phyloP scores from a whole-genome alignment of 2,113 vertebrate genomes.

The Dipodomys stephensi region DNA sequence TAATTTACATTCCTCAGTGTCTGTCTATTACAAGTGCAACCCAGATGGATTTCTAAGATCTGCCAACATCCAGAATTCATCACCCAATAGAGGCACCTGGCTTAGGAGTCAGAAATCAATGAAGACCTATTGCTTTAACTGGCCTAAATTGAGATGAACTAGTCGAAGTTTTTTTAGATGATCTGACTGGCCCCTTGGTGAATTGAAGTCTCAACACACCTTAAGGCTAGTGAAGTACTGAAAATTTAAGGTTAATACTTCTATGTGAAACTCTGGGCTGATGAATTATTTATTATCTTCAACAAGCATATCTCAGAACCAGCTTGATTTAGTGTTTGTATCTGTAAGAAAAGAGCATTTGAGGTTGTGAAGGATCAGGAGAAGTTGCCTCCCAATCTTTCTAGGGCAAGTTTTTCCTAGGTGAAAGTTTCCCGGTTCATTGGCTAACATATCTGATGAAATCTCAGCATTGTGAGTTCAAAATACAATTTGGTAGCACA shows the following conservation, averaged over 20 bases:
- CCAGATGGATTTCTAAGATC: constrained; percentile 49
- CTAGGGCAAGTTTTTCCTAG: background rate
- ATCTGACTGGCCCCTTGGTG: background rate
- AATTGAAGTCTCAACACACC: constrained; percentile 22
- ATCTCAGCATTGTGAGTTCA: background rate
- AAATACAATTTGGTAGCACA: background rate
- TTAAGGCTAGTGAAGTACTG: background rate
- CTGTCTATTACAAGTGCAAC: background rate
- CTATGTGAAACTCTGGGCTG: background rate
- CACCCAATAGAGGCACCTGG: background rate
- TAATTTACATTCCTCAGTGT: background rate
- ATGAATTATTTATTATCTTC: constrained; percentile 57
- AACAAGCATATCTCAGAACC: constrained; percentile 9
- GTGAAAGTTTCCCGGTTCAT: constrained; percentile 7
- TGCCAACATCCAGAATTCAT: background rate
- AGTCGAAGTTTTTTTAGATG: background rate
- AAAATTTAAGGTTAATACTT: constrained; percentile 48
- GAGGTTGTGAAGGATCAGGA: background rate
- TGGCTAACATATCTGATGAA: background rate
- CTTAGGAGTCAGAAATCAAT: background rate
- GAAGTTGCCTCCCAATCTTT: constrained; percentile 38
- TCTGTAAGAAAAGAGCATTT: constrained; percentile 52
- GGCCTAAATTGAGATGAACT: background rate
- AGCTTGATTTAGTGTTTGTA: constrained; percentile 23
- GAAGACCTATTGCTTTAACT: constrained; percentile 27